Percentiles rank a stretch among this genome's conserved stretches.
phyloP scores from a whole-genome alignment of 2,888 invertebrate genomes.

The Ophion ventricosus region DNA sequence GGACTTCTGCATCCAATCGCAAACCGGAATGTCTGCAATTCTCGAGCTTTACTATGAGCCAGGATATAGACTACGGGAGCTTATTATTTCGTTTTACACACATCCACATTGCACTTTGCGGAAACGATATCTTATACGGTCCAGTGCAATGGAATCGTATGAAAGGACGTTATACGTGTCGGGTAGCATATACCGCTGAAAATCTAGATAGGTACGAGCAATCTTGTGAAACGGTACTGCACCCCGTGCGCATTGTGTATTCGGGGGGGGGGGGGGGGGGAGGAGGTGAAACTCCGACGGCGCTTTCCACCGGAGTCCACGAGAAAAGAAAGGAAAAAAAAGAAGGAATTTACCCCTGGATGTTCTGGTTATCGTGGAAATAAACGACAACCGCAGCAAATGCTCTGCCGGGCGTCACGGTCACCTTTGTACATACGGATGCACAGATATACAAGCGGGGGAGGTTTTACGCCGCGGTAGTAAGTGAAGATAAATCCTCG shows the following conservation, averaged over 20 bases:
- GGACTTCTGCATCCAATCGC: slow-evolving; percentile 79
- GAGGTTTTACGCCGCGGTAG: slow-evolving; percentile 20
- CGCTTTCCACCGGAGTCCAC: slow-evolving; percentile 6
- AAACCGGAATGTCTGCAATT: slow-evolving; percentile 77
- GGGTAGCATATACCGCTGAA: slow-evolving; percentile 20
- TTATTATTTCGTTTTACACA: slow-evolving; percentile 79
- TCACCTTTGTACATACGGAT: slow-evolving; percentile 31
- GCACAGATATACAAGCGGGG: slow-evolving; percentile 1
- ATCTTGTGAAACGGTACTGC: slow-evolving; percentile 30
- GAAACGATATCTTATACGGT: slow-evolving; percentile 54
- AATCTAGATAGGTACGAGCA: slow-evolving; percentile 45
- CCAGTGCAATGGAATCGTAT: slow-evolving; percentile 63
- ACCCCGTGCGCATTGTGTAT: slow-evolving; percentile 32
- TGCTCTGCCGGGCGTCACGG: slow-evolving; percentile 32
- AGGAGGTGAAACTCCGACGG: slow-evolving; percentile 31
- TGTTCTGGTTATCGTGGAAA: slow-evolving; percentile 50
- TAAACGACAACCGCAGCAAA: slow-evolving; percentile 48
- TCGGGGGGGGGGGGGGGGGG: too few species aligned
- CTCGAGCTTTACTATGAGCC: slow-evolving; percentile 72
- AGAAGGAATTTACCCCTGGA: slow-evolving; percentile 27
- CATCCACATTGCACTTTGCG: slow-evolving; percentile 37
- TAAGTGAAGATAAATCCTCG: slow-evolving; percentile 56
- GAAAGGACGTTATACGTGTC: slow-evolving; percentile 66
- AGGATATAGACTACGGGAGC: slow-evolving; percentile 63
- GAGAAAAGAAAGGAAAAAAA: slow-evolving; percentile 1